A percentile compares a stretch with the other conserved stretches of the same genome.
These are phyloP conservation scores for Phataginus tricuspis DNA, from an alignment of 2,797 vertebrate genomes.

Conservation along the genomic window DNA sequence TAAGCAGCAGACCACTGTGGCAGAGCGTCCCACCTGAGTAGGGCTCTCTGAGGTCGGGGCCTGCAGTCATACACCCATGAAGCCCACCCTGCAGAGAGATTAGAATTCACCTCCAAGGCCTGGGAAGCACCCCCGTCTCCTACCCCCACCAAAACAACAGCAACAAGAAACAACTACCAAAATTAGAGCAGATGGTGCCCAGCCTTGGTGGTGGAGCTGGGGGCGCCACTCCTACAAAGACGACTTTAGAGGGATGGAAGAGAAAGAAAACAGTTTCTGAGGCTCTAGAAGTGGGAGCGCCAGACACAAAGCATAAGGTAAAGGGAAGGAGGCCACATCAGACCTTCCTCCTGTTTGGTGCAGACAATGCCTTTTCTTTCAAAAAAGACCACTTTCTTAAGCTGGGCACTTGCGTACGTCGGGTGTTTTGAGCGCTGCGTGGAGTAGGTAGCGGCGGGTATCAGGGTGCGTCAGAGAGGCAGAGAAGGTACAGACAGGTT, in stretches of 20 bases:
- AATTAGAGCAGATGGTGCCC: neutral
- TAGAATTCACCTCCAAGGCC: neutral
- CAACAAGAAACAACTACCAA: neutral
- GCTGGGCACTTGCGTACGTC: neutral
- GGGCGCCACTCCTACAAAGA: neutral
- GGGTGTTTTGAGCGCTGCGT: neutral
- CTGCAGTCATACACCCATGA: neutral
- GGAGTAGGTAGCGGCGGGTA: neutral
- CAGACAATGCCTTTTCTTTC: neutral
- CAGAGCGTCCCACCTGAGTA: neutral
- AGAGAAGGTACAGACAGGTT: neutral
- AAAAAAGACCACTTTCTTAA: neutral
- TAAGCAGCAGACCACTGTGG: neutral
- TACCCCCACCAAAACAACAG: neutral
- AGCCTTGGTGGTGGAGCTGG: neutral
- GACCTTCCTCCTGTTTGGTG: neutral
- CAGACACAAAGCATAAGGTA: neutral
- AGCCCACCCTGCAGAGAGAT: neutral
- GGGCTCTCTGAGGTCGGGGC: neutral
- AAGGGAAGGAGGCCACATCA: neutral
- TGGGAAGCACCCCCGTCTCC: neutral
- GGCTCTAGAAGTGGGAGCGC: neutral
- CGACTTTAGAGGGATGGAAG: neutral
- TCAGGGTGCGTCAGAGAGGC: neutral
- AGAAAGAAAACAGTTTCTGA: neutral